A percentile compares a stretch with the other conserved stretches of the same genome.
Evolutionary conservation across 2,797 vertebrate species (phyloP).

Genomic region (Nothura maculosa): DNA sequence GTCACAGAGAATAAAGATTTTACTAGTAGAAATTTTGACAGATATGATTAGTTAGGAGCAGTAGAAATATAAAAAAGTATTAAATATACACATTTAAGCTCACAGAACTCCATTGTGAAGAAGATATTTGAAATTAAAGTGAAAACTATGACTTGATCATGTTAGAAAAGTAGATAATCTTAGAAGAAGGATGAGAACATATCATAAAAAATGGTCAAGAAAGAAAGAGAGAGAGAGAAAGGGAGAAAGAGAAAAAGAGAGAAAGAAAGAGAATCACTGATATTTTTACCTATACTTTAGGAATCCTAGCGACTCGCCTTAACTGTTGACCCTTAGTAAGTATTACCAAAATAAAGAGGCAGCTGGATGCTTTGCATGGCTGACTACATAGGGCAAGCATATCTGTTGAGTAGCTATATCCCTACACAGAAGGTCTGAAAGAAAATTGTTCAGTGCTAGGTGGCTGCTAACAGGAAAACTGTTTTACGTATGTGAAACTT

Average conservation of each 20-base stretch:
- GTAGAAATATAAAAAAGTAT: not conserved
- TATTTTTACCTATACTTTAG: not conserved
- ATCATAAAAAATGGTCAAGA: not conserved
- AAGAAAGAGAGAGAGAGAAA: too few relatives aligned
- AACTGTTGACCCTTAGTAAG: not conserved
- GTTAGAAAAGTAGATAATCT: not conserved
- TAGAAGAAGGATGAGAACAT: not conserved
- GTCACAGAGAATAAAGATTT: not conserved
- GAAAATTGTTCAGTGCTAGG: not conserved
- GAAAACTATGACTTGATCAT: not conserved
- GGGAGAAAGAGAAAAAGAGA: too few relatives aligned
- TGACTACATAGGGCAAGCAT: not conserved
- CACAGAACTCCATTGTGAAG: not conserved
- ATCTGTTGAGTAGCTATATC: fast-evolving
- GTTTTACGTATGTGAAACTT: not conserved
- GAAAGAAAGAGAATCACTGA: not conserved
- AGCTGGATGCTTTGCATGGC: not conserved
- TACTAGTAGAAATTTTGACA: not conserved
- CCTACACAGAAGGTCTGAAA: not conserved
- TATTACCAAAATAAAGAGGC: not conserved
- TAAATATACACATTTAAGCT: not conserved
- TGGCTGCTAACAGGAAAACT: not conserved
- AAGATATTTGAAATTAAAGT: not conserved
- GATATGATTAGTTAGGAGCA: not conserved
- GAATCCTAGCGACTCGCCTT: not conserved